These are phyloP conservation scores for Fukomys damarensis DNA, from an alignment of 2,113 vertebrate species.

Conservation along the genomic window DNA sequence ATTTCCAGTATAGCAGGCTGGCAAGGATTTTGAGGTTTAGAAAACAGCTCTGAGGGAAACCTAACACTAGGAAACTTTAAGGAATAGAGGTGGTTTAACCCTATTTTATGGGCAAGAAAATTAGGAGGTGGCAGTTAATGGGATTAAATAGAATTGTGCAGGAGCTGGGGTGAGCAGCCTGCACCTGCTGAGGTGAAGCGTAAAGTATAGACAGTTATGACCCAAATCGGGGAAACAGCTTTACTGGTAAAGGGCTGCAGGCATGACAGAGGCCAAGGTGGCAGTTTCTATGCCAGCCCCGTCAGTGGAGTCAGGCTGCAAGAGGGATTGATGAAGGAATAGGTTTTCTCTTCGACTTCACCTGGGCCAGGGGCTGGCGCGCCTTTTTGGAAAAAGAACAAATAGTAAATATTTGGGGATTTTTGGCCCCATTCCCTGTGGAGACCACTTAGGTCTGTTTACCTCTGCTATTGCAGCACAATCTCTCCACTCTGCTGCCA, in stretches of 20 bases:
- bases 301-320: fast-evolving
- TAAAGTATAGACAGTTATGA: fast-evolving
- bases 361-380: not conserved
- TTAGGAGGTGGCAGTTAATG: not conserved
- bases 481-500: not conserved
- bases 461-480: not conserved
- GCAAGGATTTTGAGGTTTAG: not conserved
- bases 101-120: not conserved
- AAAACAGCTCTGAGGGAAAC: not conserved
- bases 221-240: not conserved
- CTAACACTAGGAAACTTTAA: not conserved
- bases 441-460: not conserved
- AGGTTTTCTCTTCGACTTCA: not conserved
- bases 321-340: not conserved
- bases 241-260: fast-evolving
- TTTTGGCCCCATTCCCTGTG: not conserved
- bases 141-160: not conserved
- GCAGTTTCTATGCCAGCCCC: fast-evolving
- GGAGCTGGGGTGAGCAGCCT: not conserved
- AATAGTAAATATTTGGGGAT: not conserved
- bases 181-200: not conserved
- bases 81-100: not conserved
- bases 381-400: not conserved
- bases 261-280: fast-evolving
- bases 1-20: not conserved